Base-by-base conservation (phyloP, 1,140 invertebrate genomes). In the Ericerus pela region DNA sequence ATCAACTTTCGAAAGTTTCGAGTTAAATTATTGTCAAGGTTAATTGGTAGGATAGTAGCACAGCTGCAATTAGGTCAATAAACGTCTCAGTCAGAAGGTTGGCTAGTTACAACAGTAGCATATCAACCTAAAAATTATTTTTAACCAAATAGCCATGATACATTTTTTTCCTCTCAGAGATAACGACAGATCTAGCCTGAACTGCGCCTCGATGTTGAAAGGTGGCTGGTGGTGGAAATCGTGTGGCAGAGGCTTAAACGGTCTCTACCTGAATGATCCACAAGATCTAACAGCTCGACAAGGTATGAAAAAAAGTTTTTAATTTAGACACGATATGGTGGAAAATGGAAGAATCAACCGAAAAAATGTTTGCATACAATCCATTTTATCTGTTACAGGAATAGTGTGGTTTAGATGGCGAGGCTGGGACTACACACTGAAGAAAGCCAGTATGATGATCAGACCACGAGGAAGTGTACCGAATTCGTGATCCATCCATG, bases 141-240 rank as follows among this genome's bases (percentile, higher is more conserved):
- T 38, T 16, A 16, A 20, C 12, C 37, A 16, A 38, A 2, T 16
- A 38, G n/a, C n/a, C 37, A 16, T 38, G 14, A 8, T 22, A 2
- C 16, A 27, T 24, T 43, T 38, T 52, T 62, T 28, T 36, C 55
- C 54, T 61, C 55, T 41, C 72, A 87, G 88, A 66, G 88, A 91
- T 65, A 91, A 91, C 65, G 88, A 92, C 68, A 73, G 88, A 62
- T 90, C 87, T 26, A 89, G 85, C 37, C 70, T 91, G 41, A 92
- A 92, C 69, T 91, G 88, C 64, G 88, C 88, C 12, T 89, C 85
- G 1, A 91, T 90, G 85, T 73, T 91, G 37, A 90, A 91, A 72
- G 88, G 88, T 41, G 88, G 88, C 3, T 92, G 88, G 88, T 92
- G 88, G 88, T 91, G 87, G 88, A 88, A 90, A 65, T 88, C 85